Evolutionary conservation across 2,888 invertebrate species (phyloP).

Genomic region (Drosophila borealis): DNA sequence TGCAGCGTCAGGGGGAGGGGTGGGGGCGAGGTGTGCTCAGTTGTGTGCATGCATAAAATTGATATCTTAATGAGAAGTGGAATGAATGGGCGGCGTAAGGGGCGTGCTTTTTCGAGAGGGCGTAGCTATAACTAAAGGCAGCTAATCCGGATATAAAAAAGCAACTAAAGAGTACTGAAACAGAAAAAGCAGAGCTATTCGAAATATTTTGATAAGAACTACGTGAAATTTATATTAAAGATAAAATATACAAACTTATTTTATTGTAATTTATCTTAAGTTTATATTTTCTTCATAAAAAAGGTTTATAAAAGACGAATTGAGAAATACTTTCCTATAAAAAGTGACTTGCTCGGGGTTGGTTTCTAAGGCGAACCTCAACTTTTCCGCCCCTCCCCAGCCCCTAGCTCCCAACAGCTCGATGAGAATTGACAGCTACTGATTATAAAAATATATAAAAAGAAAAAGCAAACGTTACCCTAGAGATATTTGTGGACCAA

Average conservation of each 20-base stretch:
- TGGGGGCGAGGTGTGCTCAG: background rate
- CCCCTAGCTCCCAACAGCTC: background rate
- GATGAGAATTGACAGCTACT: conserved; percentile 4
- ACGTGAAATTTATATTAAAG: no score
- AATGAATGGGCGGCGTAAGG: background rate
- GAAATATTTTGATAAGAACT: no score
- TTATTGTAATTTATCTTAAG: no score
- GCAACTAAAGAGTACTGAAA: background rate
- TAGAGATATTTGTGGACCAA: conserved; percentile 6
- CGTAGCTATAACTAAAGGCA: background rate
- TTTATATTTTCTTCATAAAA: no score
- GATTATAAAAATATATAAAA: background rate
- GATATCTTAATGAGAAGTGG: conserved; percentile 57
- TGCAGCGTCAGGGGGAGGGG: no score
- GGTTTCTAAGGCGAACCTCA: background rate
- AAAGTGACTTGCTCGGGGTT: background rate
- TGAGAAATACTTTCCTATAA: background rate
- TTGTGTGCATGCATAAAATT: conserved; percentile 65
- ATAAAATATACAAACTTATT: no score
- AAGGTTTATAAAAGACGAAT: no score
- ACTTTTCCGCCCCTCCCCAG: background rate
- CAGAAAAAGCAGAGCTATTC: no score
- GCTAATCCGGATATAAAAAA: background rate
- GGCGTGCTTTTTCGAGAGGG: background rate
- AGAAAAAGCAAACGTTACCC: background rate